These are phyloP conservation scores for Ophiothrix spiculata DNA, from an alignment of 35 echinoderm and acorn worm species.

Conservation along the genomic window DNA sequence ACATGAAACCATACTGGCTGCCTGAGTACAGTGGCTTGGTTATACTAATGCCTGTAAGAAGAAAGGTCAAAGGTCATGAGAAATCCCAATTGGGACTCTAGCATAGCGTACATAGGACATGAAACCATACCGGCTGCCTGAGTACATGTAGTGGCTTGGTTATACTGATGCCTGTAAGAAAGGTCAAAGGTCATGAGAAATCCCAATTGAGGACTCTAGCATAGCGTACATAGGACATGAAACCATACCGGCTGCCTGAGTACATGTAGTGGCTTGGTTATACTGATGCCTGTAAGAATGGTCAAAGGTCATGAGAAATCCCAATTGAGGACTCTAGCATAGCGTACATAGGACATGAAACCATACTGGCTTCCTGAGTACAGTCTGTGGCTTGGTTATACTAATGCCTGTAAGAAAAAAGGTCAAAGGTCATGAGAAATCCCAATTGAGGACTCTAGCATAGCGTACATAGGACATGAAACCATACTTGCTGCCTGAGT, in stretches of 20 bases:
- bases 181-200: too few species aligned
- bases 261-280: conserved; percentile 61
- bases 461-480: conserved; percentile 59
- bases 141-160: conserved; percentile 55
- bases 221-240: conserved; percentile 59
- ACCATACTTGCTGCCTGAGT: conserved; percentile 41
- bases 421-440: too few species aligned
- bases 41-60: conserved; percentile 48
- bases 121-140: conserved; percentile 46
- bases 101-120: conserved; percentile 60
- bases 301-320: too few species aligned
- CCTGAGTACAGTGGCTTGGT: conserved; percentile 60
- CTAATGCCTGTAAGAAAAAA: conserved; percentile 42
- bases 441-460: conserved; percentile 72
- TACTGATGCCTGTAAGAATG: conserved; percentile 52
- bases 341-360: conserved; percentile 55
- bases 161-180: conserved; percentile 56
- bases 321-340: conserved; percentile 73
- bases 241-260: conserved; percentile 41
- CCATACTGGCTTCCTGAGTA: conserved; percentile 49
- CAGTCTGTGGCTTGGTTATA: conserved; percentile 46
- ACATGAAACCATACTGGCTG: conserved; percentile 43
- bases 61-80: too few species aligned
- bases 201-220: conserved; percentile 75
- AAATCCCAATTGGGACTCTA: conserved; percentile 80